Conservation (phyloP, 2,888 invertebrate species). For the Andrena trimmerana region DNA sequence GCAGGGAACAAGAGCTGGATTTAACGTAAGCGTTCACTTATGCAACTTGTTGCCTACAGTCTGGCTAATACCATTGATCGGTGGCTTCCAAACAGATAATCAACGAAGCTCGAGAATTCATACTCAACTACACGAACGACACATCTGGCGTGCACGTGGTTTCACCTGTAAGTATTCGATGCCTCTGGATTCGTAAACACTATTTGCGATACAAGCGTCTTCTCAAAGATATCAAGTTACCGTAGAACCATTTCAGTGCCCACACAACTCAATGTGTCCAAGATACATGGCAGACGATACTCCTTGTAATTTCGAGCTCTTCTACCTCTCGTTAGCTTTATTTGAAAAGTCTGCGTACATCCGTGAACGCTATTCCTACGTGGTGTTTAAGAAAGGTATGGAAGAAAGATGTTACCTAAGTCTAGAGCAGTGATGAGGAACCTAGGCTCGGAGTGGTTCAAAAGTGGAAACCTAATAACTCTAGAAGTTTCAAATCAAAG, state of each 20-base stretch:
- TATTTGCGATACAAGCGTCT: neutral
- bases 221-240: neutral
- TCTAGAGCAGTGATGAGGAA: too few species aligned
- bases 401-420: too few species aligned
- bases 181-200: neutral
- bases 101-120: constrained; percentile 93
- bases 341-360: constrained; percentile 73
- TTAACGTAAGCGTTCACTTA: constrained; percentile 86
- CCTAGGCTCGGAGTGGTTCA: too few species aligned
- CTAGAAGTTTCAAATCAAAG: too few species aligned
- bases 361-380: constrained; percentile 91
- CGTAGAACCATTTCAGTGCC: constrained; percentile 88
- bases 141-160: constrained; percentile 88
- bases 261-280: constrained; percentile 93
- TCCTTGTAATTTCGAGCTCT: constrained; percentile 92
- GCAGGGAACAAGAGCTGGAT: constrained; percentile 93
- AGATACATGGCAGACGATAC: constrained; percentile 88
- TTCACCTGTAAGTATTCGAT: constrained; percentile 89
- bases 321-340: constrained; percentile 87
- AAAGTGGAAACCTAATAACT: too few species aligned
- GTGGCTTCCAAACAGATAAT: constrained; percentile 85
- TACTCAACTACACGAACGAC: constrained; percentile 87
- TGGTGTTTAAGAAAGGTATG: constrained; percentile 92
- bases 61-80: neutral
- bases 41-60: neutral